Evolutionary conservation across 2,888 invertebrate genomes (phyloP).

Genomic region (Ormyrus thymus): DNA sequence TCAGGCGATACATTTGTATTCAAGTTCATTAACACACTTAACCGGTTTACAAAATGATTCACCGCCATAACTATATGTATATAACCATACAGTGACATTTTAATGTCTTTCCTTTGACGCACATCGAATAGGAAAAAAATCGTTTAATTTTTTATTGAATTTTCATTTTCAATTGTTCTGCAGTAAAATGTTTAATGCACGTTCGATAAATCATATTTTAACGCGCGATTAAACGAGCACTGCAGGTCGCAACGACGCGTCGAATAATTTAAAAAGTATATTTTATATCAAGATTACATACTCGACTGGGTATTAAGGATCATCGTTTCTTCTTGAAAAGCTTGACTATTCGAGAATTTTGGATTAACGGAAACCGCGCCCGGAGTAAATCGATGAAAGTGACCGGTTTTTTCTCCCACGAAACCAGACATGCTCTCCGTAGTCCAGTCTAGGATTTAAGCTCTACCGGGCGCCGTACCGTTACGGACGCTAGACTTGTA

Average conservation of each 20-base stretch:
- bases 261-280: too few relatives aligned
- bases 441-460: neutral
- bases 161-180: too few relatives aligned
- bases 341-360: neutral
- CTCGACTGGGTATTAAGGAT: too few relatives aligned
- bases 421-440: neutral
- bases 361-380: neutral
- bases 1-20: slow-evolving; percentile 23
- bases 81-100: neutral
- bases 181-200: too few relatives aligned
- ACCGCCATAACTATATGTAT: neutral
- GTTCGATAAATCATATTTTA: too few relatives aligned
- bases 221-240: too few relatives aligned
- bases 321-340: neutral
- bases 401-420: neutral
- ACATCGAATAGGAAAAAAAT: too few relatives aligned
- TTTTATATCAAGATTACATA: too few relatives aligned
- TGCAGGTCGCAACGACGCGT: too few relatives aligned
- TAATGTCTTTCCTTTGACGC: neutral
- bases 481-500: neutral
- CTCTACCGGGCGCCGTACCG: slow-evolving; percentile 14
- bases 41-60: slow-evolving; percentile 30
- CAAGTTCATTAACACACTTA: slow-evolving; percentile 42
- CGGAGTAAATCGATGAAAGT: neutral
- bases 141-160: too few relatives aligned